A percentile compares a stretch with the other conserved stretches of the same genome.
These are phyloP conservation scores for Geotria australis DNA, from an alignment of 2,797 vertebrate species.

Conservation along the genomic window DNA sequence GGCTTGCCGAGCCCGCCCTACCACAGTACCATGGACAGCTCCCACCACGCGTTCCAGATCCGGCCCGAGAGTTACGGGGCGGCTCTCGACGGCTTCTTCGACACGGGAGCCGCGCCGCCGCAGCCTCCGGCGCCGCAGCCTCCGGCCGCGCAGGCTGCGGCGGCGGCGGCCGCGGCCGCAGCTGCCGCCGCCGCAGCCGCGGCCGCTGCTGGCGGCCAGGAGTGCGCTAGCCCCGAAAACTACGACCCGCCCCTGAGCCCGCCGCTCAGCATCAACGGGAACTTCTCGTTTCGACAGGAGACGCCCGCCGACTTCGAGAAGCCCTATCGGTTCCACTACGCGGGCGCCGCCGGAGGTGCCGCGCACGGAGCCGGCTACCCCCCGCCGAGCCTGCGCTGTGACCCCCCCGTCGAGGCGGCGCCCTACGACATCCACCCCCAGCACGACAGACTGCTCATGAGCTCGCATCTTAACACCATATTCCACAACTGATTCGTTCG, in stretches of 20 bases:
- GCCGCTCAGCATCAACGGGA: constrained; percentile 65
- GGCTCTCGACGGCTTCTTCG: constrained; percentile 47
- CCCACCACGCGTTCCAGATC: constrained; percentile 43
- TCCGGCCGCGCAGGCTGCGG: no score
- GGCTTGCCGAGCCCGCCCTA: constrained; percentile 85
- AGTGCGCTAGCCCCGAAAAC: constrained; percentile 45
- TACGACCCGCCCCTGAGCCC: constrained; percentile 75
- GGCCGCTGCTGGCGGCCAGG: constrained; percentile 5
- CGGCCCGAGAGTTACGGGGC: constrained; percentile 67
- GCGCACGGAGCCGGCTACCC: background rate
- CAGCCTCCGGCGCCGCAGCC: no score
- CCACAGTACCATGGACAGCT: constrained; percentile 38
- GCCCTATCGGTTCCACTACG: constrained; percentile 59
- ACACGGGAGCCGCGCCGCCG: constrained; percentile 22
- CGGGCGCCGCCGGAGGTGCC: constrained; percentile 3
- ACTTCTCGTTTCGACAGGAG: constrained; percentile 71
- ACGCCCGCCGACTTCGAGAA: constrained; percentile 48
- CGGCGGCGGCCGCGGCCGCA: background rate
- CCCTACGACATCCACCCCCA: background rate
- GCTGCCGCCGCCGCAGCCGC: background rate
- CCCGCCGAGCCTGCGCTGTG: background rate
- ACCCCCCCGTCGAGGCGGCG: background rate
- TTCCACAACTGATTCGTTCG: background rate
- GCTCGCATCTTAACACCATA: background rate
- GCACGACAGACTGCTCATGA: background rate